Evolutionary conservation across 2,113 vertebrate species (phyloP).

Genomic region (Microtus pennsylvanicus): DNA sequence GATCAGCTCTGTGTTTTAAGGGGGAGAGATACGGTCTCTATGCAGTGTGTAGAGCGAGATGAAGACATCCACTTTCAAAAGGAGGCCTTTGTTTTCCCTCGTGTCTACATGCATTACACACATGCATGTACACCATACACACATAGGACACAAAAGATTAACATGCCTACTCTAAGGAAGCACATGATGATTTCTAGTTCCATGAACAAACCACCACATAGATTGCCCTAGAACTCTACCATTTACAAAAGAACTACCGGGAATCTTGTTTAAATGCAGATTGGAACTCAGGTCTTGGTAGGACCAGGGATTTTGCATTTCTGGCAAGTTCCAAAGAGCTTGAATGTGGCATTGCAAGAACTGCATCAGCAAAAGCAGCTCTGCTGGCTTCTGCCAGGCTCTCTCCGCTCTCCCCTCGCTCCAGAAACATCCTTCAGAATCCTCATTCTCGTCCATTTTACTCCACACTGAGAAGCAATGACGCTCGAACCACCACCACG

Average conservation of each 20-base stretch:
- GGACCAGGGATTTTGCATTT: background rate
- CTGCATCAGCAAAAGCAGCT: background rate
- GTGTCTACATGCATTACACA: too few relatives aligned
- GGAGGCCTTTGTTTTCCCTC: too few relatives aligned
- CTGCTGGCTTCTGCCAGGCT: background rate
- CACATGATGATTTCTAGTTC: background rate
- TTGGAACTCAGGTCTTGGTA: background rate
- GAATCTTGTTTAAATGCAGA: constrained; percentile 7
- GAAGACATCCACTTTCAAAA: too few relatives aligned
- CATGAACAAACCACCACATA: constrained; percentile 3
- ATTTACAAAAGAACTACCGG: background rate
- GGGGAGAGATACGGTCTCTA: too few relatives aligned
- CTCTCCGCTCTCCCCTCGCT: background rate
- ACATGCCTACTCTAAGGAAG: background rate
- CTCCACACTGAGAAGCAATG: background rate
- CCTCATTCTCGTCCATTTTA: background rate
- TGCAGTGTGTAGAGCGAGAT: too few relatives aligned
- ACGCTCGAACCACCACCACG: background rate
- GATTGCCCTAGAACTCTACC: background rate
- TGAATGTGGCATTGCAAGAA: background rate
- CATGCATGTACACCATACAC: background rate
- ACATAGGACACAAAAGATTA: background rate
- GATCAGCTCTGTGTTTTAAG: background rate
- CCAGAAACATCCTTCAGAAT: background rate
- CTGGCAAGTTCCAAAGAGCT: background rate